Conservation (phyloP, 1,140 invertebrate genomes). For the Eriocheir sinensis region DNA sequence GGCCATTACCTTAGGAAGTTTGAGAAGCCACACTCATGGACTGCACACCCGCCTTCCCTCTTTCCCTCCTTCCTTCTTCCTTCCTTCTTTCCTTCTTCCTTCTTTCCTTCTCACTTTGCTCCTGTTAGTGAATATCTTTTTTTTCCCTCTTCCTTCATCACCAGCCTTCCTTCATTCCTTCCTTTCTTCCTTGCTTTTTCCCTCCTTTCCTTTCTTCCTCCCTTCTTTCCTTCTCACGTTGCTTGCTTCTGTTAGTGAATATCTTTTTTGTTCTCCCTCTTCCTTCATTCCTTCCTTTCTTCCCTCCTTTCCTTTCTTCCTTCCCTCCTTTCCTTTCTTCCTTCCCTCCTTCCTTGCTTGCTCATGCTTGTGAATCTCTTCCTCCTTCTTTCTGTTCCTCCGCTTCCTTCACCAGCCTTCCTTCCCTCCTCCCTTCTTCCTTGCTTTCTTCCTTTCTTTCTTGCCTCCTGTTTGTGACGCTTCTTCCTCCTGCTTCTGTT, state of each 20-base stretch:
- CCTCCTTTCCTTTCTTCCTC: no score
- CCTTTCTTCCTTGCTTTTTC: no score
- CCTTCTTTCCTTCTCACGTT: not conserved
- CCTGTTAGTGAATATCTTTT: not conserved
- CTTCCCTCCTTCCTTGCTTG: not conserved
- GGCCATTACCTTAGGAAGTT: conserved; percentile 59
- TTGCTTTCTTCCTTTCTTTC: not conserved
- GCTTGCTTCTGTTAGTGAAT: not conserved
- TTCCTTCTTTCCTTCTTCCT: not conserved
- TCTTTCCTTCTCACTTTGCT: no score
- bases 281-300: not conserved
- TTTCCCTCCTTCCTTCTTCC: not conserved
- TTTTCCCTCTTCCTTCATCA: not conserved
- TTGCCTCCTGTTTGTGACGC: not conserved
- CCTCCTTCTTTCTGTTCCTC: not conserved
- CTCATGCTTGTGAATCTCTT: not conserved
- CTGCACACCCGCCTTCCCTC: not conserved
- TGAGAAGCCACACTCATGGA: not conserved
- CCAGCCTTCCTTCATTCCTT: not conserved
- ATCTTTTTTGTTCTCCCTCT: not conserved
- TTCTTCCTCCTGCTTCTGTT: not conserved
- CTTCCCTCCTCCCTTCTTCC: not conserved
- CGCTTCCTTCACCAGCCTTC: not conserved
- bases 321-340: not conserved
- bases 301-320: not conserved